Conservation (phyloP, 1,140 invertebrate genomes). For the Gonatopus flavifemur region DNA sequence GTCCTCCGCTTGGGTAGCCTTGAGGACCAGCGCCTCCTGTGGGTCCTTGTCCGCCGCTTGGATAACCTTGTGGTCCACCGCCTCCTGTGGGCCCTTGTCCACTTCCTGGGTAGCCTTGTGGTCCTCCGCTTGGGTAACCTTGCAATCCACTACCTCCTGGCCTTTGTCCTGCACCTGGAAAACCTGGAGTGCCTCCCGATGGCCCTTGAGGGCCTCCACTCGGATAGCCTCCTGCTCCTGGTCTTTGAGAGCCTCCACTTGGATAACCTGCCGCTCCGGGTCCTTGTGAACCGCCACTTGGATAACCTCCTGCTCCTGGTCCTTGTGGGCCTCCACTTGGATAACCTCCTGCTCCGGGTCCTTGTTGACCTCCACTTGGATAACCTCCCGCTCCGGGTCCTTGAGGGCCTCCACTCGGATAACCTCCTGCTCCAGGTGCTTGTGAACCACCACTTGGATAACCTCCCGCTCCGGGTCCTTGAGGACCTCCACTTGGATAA, state of each 20-base stretch:
- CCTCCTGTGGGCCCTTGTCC: slow-evolving; percentile 22
- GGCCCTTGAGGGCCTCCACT: slow-evolving; percentile 22
- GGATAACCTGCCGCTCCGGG: slow-evolving; percentile 27
- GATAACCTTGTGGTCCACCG: slow-evolving; percentile 5
- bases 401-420: slow-evolving; percentile 30
- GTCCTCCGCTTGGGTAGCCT: slow-evolving; percentile 9
- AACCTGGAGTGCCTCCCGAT: no score
- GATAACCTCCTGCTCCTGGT: slow-evolving; percentile 25
- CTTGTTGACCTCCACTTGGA: slow-evolving; percentile 24
- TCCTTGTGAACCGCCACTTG: slow-evolving; percentile 21
- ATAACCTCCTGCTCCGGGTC: slow-evolving; percentile 13
- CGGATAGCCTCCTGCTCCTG: slow-evolving; percentile 24
- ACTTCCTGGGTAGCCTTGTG: slow-evolving; percentile 27
- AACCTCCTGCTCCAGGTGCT: slow-evolving; percentile 23
- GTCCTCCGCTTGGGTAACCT: no score
- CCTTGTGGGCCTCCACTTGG: slow-evolving; percentile 24
- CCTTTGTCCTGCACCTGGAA: slow-evolving; percentile 9
- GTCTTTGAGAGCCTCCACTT: slow-evolving; percentile 23
- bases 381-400: slow-evolving; percentile 30
- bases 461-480: slow-evolving; percentile 18
- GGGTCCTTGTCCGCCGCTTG: not conserved
- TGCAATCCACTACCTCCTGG: slow-evolving; percentile 15
- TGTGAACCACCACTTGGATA: slow-evolving; percentile 3
- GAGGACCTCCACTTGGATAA: slow-evolving; percentile 30
- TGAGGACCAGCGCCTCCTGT: slow-evolving; percentile 3